These are phyloP conservation scores for Tetranychus urticae DNA, from an alignment of 1,140 invertebrate genomes.

Conservation along the genomic window DNA sequence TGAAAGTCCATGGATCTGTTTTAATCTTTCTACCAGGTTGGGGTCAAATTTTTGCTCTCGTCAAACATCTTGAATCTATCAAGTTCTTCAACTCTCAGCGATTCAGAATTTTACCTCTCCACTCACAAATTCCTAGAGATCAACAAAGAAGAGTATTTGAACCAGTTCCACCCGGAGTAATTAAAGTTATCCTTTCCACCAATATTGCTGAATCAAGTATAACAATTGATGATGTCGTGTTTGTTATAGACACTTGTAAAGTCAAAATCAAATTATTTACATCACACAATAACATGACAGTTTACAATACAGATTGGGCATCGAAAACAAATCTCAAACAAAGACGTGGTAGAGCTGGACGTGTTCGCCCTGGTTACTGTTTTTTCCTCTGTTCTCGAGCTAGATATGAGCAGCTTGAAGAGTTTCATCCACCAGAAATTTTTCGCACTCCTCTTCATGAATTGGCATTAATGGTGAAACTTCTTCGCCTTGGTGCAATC, in stretches of 20 bases:
- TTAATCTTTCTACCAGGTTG: slow-evolving; percentile 33
- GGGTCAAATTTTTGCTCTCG: slow-evolving; percentile 23
- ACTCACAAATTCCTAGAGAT: slow-evolving; percentile 67
- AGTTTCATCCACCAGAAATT: slow-evolving; percentile 68
- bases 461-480: slow-evolving; percentile 1
- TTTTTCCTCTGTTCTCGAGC: slow-evolving; percentile 69
- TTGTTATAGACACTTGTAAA: slow-evolving; percentile 89
- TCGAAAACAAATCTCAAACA: slow-evolving; percentile 92
- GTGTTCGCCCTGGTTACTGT: slow-evolving; percentile 40
- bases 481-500: slow-evolving; percentile 17
- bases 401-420: slow-evolving; percentile 48
- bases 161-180: slow-evolving; percentile 39
- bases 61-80: not conserved
- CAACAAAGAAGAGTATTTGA: slow-evolving; percentile 71
- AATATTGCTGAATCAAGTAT: slow-evolving; percentile 98
- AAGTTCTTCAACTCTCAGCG: too few species aligned
- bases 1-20: slow-evolving; percentile 20
- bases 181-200: slow-evolving; percentile 96
- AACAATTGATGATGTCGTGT: slow-evolving; percentile 92
- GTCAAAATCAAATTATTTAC: slow-evolving; percentile 83
- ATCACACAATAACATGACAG: slow-evolving; percentile 78
- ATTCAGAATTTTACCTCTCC: slow-evolving; percentile 16
- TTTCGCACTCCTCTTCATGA: slow-evolving; percentile 75
- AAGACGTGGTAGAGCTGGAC: slow-evolving; percentile 68
- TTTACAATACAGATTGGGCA: slow-evolving; percentile 79